phyloP scores from a whole-genome alignment of 2,888 invertebrate genomes.

The Brenthis ino region DNA sequence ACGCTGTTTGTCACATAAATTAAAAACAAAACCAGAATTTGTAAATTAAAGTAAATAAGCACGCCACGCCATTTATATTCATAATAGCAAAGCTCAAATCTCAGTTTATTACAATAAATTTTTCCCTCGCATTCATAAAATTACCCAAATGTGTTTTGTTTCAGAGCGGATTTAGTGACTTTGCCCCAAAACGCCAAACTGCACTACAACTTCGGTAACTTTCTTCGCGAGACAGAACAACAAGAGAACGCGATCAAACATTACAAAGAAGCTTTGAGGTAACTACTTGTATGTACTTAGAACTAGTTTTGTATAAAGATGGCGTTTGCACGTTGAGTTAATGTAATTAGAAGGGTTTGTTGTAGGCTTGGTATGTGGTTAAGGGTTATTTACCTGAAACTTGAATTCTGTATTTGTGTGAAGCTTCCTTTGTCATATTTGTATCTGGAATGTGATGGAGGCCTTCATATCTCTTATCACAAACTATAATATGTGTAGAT shows the following conservation, averaged over 20 bases:
- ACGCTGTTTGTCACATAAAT: neutral
- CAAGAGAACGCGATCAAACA: slow-evolving; percentile 88
- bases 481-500: no score
- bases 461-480: no score
- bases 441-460: no score
- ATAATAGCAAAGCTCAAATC: slow-evolving; percentile 6
- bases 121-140: slow-evolving; percentile 2
- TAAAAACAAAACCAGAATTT: neutral
- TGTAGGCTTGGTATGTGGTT: no score
- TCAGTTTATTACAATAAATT: neutral
- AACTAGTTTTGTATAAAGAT: slow-evolving; percentile 9
- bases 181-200: slow-evolving; percentile 94
- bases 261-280: slow-evolving; percentile 92
- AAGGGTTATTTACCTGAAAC: no score
- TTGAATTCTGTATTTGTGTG: no score
- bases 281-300: slow-evolving; percentile 37
- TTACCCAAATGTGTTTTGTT: slow-evolving; percentile 66
- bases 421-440: no score
- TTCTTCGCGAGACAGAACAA: slow-evolving; percentile 88
- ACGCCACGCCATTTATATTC: slow-evolving; percentile 8
- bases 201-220: slow-evolving; percentile 96
- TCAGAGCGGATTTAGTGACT: slow-evolving; percentile 90
- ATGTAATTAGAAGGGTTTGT: no score
- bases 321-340: neutral
- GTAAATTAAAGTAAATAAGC: slow-evolving; percentile 3